phyloP scores from a whole-genome alignment of 2,888 invertebrate genomes.

The Amphipoea lucens region DNA sequence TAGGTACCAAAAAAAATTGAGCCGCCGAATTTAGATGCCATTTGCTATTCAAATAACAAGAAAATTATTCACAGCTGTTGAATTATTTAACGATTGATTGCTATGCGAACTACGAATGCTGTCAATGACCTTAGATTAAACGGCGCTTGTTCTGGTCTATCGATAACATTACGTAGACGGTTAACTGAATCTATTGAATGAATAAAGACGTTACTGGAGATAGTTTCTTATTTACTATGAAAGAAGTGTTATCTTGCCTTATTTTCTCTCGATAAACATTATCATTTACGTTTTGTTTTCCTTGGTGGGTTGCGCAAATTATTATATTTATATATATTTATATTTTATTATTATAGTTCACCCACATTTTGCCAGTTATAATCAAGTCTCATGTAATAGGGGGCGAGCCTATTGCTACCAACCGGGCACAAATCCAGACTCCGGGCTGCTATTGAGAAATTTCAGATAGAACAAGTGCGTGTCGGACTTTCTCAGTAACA shows the following conservation, averaged over 20 bases:
- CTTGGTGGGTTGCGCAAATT: too few relatives aligned
- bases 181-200: slow-evolving; percentile 29
- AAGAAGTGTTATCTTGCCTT: background rate
- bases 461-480: too few relatives aligned
- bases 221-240: background rate
- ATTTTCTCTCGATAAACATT: background rate
- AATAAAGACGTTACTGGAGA: slow-evolving; percentile 6
- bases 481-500: too few relatives aligned
- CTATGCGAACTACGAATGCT: slow-evolving; percentile 32
- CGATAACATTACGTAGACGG: slow-evolving; percentile 33
- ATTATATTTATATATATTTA: too few relatives aligned
- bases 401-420: too few relatives aligned
- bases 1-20: background rate
- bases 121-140: slow-evolving; percentile 54
- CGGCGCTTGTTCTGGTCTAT: slow-evolving; percentile 28
- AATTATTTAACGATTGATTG: slow-evolving; percentile 34
- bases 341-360: too few relatives aligned
- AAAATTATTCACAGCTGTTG: slow-evolving; percentile 13
- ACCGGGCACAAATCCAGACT: too few relatives aligned
- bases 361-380: too few relatives aligned
- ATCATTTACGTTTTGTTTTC: too few relatives aligned
- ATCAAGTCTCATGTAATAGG: too few relatives aligned
- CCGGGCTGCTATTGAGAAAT: too few relatives aligned
- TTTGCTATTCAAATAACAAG: background rate
- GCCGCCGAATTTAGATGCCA: background rate